A percentile compares a stretch with the other conserved stretches of the same genome.
Evolutionary conservation across 2,113 vertebrate species (phyloP).

Genomic region (Ciconia boyciana): DNA sequence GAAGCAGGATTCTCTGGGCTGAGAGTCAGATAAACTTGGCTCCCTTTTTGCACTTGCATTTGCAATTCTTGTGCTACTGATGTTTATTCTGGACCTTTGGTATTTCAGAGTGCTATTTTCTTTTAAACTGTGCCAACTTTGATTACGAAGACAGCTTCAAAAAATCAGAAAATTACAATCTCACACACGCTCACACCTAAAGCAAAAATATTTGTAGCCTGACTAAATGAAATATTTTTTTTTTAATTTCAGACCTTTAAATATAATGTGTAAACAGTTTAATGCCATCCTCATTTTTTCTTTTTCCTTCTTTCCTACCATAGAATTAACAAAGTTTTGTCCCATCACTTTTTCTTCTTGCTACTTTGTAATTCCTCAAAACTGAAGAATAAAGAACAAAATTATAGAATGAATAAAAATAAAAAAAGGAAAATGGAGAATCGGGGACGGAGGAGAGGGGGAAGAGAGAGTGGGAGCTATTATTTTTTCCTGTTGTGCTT

Average conservation of each 20-base stretch:
- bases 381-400: neutral
- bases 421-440: neutral
- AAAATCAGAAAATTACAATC: neutral
- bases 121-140: neutral
- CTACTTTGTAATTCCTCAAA: neutral
- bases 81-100: constrained; percentile 4
- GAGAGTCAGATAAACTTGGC: neutral
- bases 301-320: neutral
- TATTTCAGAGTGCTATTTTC: neutral
- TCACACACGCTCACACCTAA: neutral
- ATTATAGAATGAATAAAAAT: neutral
- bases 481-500: neutral
- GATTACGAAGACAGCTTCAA: neutral
- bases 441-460: fast-evolving
- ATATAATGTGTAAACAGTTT: neutral
- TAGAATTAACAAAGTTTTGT: neutral
- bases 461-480: neutral
- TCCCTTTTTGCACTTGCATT: neutral
- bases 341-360: neutral
- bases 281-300: neutral
- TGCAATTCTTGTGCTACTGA: neutral
- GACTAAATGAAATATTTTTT: neutral
- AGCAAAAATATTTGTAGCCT: neutral
- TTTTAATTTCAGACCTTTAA: neutral
- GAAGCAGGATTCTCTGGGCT: neutral